Evolutionary conservation across 1,140 invertebrate genomes (phyloP), one percentile per base, ranked within the genome.

Genomic region (Scylla paramamosain): DNA sequence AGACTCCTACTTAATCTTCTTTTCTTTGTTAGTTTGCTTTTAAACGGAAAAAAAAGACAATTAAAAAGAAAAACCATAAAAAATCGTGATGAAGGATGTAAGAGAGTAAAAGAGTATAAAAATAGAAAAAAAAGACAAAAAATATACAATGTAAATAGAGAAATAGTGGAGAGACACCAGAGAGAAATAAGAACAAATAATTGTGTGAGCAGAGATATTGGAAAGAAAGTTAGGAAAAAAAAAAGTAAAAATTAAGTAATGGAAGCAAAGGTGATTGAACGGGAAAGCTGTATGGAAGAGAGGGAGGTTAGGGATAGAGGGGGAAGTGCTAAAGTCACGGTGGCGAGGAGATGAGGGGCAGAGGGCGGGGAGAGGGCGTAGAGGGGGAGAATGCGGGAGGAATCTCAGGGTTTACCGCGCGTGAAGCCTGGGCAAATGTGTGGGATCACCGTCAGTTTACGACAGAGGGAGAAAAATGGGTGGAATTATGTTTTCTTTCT

Each of bases 351-450:
- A 59, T 20, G 52, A 12, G 52, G 52, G 86, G 31, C 16, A 32
- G 28, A 20, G 86, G 86, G 25, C 31, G 45, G 52, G 52, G 20
- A 88, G 86, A 20, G 86, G 86, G 45, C 0, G 31, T 29, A 88
- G 86, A 32, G 86, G 45, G 28, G 31, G 20, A 20, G 28, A 20
- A 16, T 7, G 31, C 31, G 84, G 39, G 7, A 31, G 87, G 87
- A 28, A 89, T 89, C 87, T 89, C 16, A 25, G 39, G n/a, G 87
- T 45, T 89, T 46, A 89, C 39, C 46, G 45, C 31, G 89, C 89
- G 89, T 91, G 89, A 91, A 91, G 29, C n/a, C 59, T 59, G 28
- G 48, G 89, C 89, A 91, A 59, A 91, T 52, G 46, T 91, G 89
- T 52, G 16, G 48, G 89, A 91, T 91, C 46, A 59, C 89, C 89